These are phyloP conservation scores for Prunella fulvescens DNA, from an alignment of 2,113 vertebrate genomes.

Conservation along the genomic window DNA sequence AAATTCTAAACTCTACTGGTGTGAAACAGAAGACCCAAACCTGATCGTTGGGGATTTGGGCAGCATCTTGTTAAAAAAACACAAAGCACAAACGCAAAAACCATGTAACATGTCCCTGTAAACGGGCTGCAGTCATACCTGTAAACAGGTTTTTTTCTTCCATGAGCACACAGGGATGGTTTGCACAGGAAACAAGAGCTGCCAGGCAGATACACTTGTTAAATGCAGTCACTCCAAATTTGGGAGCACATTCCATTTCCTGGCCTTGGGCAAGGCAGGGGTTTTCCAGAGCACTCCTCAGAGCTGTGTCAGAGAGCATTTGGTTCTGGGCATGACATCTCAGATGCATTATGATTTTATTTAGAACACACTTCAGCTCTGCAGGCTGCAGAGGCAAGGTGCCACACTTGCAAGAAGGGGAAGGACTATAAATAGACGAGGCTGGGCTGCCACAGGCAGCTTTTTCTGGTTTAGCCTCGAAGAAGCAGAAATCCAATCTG, in stretches of 20 bases:
- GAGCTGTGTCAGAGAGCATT: not conserved
- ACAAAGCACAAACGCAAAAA: not conserved
- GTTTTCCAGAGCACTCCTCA: not conserved
- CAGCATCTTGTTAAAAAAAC: not conserved
- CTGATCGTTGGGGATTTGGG: not conserved
- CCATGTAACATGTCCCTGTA: accelerated
- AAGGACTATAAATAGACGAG: conserved; percentile 70
- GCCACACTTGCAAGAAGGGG: conserved; percentile 60
- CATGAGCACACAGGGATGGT: not conserved
- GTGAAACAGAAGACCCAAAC: not conserved
- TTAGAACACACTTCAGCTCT: conserved; percentile 33
- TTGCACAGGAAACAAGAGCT: not conserved
- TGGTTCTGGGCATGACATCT: not conserved
- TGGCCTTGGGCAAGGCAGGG: not conserved
- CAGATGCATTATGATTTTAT: not conserved
- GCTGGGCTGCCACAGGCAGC: conserved; percentile 61
- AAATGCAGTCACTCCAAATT: not conserved
- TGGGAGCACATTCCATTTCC: not conserved
- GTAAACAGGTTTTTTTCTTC: not conserved
- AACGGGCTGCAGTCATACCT: not conserved
- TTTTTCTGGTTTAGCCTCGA: conserved; percentile 60
- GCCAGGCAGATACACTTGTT: not conserved
- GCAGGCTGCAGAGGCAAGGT: conserved; percentile 64
- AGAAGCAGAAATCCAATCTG: conserved; percentile 42
- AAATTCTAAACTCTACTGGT: not conserved